A percentile compares a stretch with the other conserved stretches of the same genome.
Conservation (phyloP, 2,113 vertebrate species). For the Tinamus guttatus region DNA sequence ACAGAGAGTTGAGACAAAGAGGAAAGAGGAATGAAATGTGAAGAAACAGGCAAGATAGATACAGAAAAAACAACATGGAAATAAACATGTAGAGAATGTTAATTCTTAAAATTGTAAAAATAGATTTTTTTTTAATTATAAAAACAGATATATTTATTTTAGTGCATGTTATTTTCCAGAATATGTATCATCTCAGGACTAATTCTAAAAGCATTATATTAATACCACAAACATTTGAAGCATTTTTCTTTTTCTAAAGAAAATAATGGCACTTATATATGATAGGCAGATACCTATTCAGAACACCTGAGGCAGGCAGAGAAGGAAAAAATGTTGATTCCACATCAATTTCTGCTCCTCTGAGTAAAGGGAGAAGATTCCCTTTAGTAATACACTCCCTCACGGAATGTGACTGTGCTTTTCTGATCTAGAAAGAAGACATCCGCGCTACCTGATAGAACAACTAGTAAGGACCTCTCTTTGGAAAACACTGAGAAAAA, state of each 20-base stretch:
- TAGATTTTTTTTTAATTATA: background rate
- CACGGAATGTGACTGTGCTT: background rate
- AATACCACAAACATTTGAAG: background rate
- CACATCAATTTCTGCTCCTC: background rate
- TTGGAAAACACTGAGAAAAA: background rate
- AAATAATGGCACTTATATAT: background rate
- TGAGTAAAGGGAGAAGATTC: background rate
- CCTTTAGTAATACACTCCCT: background rate
- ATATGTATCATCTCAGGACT: background rate
- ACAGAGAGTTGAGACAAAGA: background rate
- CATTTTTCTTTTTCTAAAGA: background rate
- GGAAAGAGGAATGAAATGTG: background rate
- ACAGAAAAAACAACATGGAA: background rate
- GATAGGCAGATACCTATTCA: background rate
- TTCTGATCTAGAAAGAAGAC: background rate
- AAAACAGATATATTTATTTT: background rate
- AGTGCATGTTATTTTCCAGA: constrained; percentile 44
- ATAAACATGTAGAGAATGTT: background rate
- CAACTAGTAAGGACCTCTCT: background rate
- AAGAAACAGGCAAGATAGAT: background rate
- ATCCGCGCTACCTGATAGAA: rapidly evolving
- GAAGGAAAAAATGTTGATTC: background rate
- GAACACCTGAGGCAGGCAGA: background rate
- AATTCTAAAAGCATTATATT: background rate
- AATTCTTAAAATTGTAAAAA: background rate